Percentiles rank a stretch among this genome's conserved stretches.
phyloP scores from a whole-genome alignment of 2,797 vertebrate genomes.

The Ibycter americanus region DNA sequence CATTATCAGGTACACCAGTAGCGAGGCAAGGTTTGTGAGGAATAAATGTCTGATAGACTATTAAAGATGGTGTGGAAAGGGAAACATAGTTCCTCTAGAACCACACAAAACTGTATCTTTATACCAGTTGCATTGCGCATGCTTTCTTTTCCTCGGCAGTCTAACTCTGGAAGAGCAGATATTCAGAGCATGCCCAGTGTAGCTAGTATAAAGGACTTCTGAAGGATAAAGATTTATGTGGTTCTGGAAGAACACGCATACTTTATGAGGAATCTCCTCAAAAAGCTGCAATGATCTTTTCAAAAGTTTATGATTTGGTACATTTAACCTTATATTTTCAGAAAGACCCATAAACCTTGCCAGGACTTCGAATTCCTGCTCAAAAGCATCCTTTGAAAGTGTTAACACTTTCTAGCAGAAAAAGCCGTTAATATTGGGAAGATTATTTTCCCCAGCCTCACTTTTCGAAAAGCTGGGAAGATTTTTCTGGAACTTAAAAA shows the following conservation, averaged over 20 bases:
- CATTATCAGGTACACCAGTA: background rate
- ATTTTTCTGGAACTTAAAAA: background rate
- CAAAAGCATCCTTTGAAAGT: background rate
- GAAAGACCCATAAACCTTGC: background rate
- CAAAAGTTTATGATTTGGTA: background rate
- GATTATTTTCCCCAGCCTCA: background rate
- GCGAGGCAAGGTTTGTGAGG: background rate
- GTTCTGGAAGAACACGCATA: background rate
- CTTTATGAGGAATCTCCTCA: background rate
- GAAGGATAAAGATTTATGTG: background rate
- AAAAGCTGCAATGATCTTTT: background rate
- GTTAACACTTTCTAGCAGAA: background rate
- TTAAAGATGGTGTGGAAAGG: background rate
- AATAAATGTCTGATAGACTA: background rate
- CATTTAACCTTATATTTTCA: background rate
- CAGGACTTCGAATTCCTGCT: background rate
- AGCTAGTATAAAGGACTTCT: background rate
- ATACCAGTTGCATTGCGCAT: background rate
- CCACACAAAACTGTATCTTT: background rate
- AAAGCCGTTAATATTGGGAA: background rate
- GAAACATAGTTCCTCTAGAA: background rate
- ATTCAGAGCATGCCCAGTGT: background rate
- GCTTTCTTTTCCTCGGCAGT: background rate
- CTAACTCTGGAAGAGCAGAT: background rate
- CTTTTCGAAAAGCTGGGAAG: background rate